Percentiles rank a stretch among this genome's conserved stretches.
These are phyloP conservation scores for Aethina tumida DNA, from an alignment of 1,140 invertebrate genomes.

Conservation along the genomic window DNA sequence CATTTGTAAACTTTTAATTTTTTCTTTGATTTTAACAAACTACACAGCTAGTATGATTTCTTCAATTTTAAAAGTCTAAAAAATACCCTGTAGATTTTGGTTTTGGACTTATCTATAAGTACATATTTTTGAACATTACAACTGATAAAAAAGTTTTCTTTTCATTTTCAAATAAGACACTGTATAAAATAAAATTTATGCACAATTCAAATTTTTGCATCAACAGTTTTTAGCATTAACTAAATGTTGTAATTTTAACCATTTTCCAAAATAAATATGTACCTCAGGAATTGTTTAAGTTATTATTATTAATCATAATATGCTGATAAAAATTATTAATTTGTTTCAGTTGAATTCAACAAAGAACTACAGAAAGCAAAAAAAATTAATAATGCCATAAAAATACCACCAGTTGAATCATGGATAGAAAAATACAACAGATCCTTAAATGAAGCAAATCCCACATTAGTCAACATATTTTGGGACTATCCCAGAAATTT, in stretches of 20 bases:
- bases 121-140: no score
- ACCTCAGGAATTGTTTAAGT: neutral
- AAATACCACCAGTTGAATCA: conserved; percentile 37
- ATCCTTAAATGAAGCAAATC: conserved; percentile 33
- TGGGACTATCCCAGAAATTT: conserved; percentile 45
- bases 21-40: conserved; percentile 6
- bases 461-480: conserved; percentile 31
- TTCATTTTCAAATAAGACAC: no score
- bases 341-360: conserved; percentile 32
- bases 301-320: neutral
- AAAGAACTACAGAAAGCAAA: conserved; percentile 20
- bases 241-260: no score
- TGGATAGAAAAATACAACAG: conserved; percentile 38
- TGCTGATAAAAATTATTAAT: conserved; percentile 2
- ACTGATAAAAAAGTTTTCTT: no score
- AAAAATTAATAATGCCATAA: conserved; percentile 15
- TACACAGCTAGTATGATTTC: conserved; percentile 2
- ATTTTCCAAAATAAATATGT: neutral
- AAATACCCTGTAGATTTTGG: no score
- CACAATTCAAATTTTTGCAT: no score
- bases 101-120: no score
- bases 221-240: no score
- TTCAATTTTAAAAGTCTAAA: no score
- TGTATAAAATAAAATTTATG: no score
- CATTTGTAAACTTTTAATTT: conserved; percentile 1